Percentiles rank a stretch among this genome's conserved stretches.
These are phyloP conservation scores for Isichthys henryi DNA, from an alignment of 2,113 vertebrate genomes.

Conservation along the genomic window DNA sequence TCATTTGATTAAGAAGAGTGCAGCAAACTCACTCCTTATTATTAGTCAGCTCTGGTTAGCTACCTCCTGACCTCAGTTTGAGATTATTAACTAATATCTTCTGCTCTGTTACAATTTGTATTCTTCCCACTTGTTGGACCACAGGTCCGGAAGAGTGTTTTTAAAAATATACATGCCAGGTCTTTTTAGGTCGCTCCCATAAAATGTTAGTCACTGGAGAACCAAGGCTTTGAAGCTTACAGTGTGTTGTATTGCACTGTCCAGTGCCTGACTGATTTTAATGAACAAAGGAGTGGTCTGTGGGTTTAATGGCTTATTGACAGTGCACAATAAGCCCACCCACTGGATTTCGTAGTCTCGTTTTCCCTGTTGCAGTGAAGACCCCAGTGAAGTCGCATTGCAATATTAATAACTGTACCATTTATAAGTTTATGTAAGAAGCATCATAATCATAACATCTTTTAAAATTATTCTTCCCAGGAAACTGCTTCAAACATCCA, in stretches of 20 bases:
- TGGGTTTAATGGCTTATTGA: neutral
- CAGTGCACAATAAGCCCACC: neutral
- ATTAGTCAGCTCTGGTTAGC: neutral
- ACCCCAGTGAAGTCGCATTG: neutral
- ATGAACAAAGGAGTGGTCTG: neutral
- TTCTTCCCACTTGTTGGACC: neutral
- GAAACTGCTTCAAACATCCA: neutral
- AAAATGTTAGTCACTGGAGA: neutral
- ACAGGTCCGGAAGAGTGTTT: neutral
- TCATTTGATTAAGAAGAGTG: neutral
- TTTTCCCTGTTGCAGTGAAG: neutral
- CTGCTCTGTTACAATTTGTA: neutral
- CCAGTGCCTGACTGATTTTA: neutral
- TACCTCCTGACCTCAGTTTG: neutral
- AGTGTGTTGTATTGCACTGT: neutral
- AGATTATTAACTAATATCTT: neutral
- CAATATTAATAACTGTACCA: neutral
- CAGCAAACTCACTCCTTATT: neutral
- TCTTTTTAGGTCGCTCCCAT: neutral
- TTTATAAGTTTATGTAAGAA: neutral
- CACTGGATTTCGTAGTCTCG: neutral
- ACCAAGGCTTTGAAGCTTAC: neutral
- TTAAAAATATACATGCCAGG: neutral
- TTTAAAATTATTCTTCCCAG: neutral
- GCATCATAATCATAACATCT: neutral